phyloP scores from a whole-genome alignment of 2,888 invertebrate genomes.

The Baccha elongata region DNA sequence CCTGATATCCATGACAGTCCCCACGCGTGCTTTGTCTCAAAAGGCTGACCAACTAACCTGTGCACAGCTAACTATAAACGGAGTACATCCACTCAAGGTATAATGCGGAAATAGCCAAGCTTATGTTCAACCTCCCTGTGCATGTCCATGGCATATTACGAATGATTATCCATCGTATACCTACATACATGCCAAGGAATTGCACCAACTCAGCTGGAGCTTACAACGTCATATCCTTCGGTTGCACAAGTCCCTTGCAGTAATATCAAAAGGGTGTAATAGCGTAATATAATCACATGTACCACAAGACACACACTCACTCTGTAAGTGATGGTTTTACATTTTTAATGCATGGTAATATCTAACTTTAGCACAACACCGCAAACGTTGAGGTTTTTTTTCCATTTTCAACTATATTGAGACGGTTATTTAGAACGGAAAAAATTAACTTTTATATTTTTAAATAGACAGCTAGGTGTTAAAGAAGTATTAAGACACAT shows the following conservation, averaged over 20 bases:
- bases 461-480: neutral
- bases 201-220: constrained; percentile 36
- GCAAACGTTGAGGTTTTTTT: neutral
- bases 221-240: constrained; percentile 34
- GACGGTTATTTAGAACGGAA: neutral
- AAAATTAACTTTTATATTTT: neutral
- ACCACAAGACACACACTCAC: constrained; percentile 8
- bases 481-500: neutral
- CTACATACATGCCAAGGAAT: neutral
- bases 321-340: constrained; percentile 25
- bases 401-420: neutral
- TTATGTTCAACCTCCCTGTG: constrained; percentile 40
- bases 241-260: constrained; percentile 25
- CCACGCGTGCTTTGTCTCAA: constrained; percentile 1
- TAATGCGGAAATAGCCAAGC: constrained; percentile 32
- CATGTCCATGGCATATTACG: constrained; percentile 58
- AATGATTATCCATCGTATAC: constrained; percentile 51
- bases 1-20: neutral
- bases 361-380: constrained; percentile 8
- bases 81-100: neutral
- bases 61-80: too few species aligned
- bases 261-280: constrained; percentile 48
- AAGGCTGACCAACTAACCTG: neutral
- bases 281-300: constrained; percentile 50
- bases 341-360: constrained; percentile 57